Conservation (phyloP, 2,888 invertebrate species). For the Acleris holmiana region DNA sequence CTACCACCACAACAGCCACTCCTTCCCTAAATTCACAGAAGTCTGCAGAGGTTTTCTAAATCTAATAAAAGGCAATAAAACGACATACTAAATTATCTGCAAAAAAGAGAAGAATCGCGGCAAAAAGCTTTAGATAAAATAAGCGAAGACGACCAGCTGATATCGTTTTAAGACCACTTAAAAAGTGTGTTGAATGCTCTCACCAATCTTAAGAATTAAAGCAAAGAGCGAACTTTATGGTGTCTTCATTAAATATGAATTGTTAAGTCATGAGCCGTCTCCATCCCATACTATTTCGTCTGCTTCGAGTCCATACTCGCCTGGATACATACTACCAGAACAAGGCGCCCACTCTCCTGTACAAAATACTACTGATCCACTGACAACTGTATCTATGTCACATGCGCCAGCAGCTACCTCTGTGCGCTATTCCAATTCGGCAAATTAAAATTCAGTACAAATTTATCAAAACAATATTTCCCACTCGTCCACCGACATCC, state of each 20-base stretch:
- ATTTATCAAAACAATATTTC: neutral
- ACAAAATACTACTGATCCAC: neutral
- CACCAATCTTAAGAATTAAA: slow-evolving; percentile 8
- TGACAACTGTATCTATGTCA: too few species aligned
- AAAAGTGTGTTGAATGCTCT: slow-evolving; percentile 3
- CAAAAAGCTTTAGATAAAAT: slow-evolving; percentile 3
- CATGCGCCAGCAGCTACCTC: neutral
- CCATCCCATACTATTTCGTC: slow-evolving; percentile 5
- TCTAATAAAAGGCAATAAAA: neutral
- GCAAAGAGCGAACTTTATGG: slow-evolving; percentile 6
- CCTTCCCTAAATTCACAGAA: neutral
- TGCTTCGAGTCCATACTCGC: slow-evolving; percentile 7
- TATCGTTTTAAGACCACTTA: slow-evolving; percentile 3
- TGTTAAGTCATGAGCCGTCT: slow-evolving; percentile 6
- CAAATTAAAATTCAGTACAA: neutral
- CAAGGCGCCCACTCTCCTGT: neutral
- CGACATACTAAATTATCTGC: neutral
- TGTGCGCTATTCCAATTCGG: neutral
- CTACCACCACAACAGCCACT: neutral
- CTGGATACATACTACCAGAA: slow-evolving; percentile 7
- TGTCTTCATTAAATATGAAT: slow-evolving; percentile 6
- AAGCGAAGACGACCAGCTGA: slow-evolving; percentile 4
- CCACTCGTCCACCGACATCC: neutral
- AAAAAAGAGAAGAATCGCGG: slow-evolving; percentile 2
- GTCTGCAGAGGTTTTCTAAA: neutral